These are phyloP conservation scores for Nephrocerus scutellatus DNA, from an alignment of 2,888 invertebrate genomes.

Conservation along the genomic window DNA sequence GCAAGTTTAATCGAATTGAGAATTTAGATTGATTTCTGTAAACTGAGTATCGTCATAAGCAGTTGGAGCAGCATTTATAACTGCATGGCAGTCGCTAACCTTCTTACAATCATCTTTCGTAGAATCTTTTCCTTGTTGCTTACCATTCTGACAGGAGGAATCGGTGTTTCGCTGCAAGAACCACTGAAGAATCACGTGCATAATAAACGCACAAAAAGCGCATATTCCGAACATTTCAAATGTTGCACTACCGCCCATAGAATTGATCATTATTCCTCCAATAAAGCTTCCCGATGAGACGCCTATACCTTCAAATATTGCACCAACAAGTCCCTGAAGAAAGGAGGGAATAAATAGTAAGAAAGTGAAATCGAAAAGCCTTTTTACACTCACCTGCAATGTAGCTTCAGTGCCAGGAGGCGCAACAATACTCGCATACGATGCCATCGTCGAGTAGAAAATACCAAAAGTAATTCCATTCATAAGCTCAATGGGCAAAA, in stretches of 20 bases:
- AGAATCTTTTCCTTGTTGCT: constrained; percentile 16
- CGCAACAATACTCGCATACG: constrained; percentile 76
- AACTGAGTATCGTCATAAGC: no score
- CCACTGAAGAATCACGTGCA: constrained; percentile 55
- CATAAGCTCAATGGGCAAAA: constrained; percentile 74
- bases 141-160: constrained; percentile 21
- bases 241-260: constrained; percentile 58
- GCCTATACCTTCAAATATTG: constrained; percentile 80
- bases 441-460: constrained; percentile 81
- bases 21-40: constrained; percentile 36
- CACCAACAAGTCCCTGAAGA: constrained; percentile 72
- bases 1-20: background rate
- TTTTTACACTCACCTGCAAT: constrained; percentile 57
- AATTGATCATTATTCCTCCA: constrained; percentile 64
- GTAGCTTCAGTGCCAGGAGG: constrained; percentile 81
- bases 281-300: constrained; percentile 72
- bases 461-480: constrained; percentile 86
- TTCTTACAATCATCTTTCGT: constrained; percentile 20
- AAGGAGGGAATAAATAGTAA: constrained; percentile 4
- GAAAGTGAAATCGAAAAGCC: constrained; percentile 2
- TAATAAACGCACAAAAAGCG: constrained; percentile 54
- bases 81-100: constrained; percentile 10
- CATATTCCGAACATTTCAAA: constrained; percentile 67
- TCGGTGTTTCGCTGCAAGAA: constrained; percentile 35
- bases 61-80: constrained; percentile 18